Conservation (phyloP, 2,113 vertebrate species). For the Tenrec ecaudatus region DNA sequence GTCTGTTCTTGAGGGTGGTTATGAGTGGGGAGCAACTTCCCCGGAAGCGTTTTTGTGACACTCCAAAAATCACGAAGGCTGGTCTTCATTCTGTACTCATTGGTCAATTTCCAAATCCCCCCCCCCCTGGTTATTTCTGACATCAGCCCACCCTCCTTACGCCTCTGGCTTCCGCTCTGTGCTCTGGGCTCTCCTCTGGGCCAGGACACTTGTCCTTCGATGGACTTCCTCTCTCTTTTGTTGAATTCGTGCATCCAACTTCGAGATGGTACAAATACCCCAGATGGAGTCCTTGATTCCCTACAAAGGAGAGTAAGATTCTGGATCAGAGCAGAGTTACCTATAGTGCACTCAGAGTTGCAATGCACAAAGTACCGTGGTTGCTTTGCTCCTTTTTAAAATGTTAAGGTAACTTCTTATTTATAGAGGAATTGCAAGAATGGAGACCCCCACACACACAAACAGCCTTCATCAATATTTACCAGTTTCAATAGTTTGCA, state of each 20-base stretch:
- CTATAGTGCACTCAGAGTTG: not conserved
- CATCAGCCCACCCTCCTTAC: conserved; percentile 79
- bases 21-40: not conserved
- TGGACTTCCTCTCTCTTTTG: conserved; percentile 97
- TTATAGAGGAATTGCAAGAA: not conserved
- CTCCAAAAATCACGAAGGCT: not conserved
- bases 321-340: not conserved
- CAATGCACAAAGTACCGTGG: not conserved
- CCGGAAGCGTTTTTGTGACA: not conserved
- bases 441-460: not conserved
- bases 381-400: not conserved
- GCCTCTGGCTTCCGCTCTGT: conserved; percentile 94
- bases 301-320: conserved; percentile 80
- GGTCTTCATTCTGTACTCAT: not conserved
- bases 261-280: conserved; percentile 98
- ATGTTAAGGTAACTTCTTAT: conserved; percentile 10
- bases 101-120: not conserved
- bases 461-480: conserved; percentile 9
- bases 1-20: not conserved
- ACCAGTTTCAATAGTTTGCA: not conserved
- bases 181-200: conserved; percentile 94
- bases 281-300: conserved; percentile 98
- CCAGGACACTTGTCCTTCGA: conserved; percentile 92
- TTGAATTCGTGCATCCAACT: conserved; percentile 97
- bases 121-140: not conserved